Conservation (phyloP, 2,797 vertebrate species). For the Danio tinwini region DNA sequence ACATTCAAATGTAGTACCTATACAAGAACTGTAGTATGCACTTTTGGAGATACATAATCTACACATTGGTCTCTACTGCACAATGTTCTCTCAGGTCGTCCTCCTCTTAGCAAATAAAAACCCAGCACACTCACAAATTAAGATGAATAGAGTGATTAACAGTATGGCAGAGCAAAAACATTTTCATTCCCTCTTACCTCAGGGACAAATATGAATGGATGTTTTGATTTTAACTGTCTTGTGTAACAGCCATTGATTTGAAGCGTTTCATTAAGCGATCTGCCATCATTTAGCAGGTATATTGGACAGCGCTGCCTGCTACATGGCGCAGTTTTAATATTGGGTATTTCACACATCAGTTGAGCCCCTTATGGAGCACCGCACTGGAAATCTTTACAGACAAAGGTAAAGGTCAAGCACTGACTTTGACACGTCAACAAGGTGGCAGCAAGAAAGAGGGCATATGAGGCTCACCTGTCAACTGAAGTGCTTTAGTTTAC, state of each 20-base stretch:
- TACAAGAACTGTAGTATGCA: too few relatives aligned
- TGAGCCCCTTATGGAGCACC: conserved; percentile 22
- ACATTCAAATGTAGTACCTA: too few relatives aligned
- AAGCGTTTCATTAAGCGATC: conserved; percentile 44
- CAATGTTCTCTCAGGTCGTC: conserved; percentile 17
- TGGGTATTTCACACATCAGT: conserved; percentile 44
- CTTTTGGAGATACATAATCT: neutral
- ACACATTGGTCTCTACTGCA: neutral
- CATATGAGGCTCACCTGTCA: neutral
- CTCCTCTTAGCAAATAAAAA: conserved; percentile 25
- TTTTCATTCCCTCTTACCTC: conserved; percentile 28
- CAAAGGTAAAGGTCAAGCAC: conserved; percentile 40
- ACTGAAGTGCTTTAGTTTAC: neutral
- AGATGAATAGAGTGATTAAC: conserved; percentile 36
- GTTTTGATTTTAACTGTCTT: conserved; percentile 42
- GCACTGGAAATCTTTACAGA: conserved; percentile 46
- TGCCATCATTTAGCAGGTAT: conserved; percentile 26
- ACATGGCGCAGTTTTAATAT: conserved; percentile 2
- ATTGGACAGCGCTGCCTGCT: neutral
- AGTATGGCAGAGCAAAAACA: conserved; percentile 18
- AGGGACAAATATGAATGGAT: conserved; percentile 50
- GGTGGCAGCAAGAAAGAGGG: neutral
- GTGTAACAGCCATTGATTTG: conserved; percentile 43
- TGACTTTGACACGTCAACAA: neutral
- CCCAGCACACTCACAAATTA: conserved; percentile 34